phyloP scores from a whole-genome alignment of 2,888 invertebrate genomes.

The Spicauda simplicius region DNA sequence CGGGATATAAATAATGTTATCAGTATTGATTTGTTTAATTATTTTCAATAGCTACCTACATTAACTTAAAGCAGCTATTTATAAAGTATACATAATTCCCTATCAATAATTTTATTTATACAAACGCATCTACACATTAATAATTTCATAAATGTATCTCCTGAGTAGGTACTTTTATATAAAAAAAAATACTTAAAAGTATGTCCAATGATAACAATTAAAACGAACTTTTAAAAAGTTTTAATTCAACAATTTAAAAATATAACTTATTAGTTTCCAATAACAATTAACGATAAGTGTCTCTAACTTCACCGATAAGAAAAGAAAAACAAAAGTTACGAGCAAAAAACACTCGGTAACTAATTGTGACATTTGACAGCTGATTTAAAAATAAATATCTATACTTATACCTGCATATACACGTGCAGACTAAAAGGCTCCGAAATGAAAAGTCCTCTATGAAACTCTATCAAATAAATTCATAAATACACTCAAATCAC shows the following conservation, averaged over 20 bases:
- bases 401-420: conserved; percentile 57
- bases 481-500: conserved; percentile 47
- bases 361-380: conserved; percentile 72
- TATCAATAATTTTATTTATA: too few species aligned
- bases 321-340: conserved; percentile 3
- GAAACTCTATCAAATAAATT: conserved; percentile 56
- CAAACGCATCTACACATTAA: too few species aligned
- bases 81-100: too few species aligned
- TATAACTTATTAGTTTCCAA: conserved; percentile 12
- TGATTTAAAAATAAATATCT: conserved; percentile 56
- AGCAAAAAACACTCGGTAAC: conserved; percentile 15
- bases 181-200: not conserved
- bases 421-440: conserved; percentile 65
- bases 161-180: not conserved
- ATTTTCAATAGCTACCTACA: too few species aligned
- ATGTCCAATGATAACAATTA: not conserved
- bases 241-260: not conserved
- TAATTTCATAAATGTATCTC: too few species aligned
- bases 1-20: too few species aligned
- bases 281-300: conserved; percentile 3
- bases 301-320: not conserved
- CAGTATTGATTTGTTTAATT: too few species aligned
- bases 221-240: conserved; percentile 18
- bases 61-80: too few species aligned
- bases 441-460: conserved; percentile 62